phyloP scores from a whole-genome alignment of 2,113 vertebrate species.

The Phycodurus eques region DNA sequence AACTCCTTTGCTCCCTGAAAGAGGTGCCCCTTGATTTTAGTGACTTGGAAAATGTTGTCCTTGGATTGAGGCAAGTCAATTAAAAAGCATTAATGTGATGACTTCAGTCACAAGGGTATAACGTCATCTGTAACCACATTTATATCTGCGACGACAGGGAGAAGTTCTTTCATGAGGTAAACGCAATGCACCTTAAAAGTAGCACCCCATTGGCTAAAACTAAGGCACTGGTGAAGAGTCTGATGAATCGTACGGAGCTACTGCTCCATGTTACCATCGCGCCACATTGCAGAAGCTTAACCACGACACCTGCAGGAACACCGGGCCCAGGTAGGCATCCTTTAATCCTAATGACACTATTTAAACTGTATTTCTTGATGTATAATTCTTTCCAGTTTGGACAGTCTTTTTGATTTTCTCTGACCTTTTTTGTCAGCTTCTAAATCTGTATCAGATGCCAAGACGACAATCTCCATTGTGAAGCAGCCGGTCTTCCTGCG shows the following conservation, averaged over 20 bases:
- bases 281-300: constrained; percentile 89
- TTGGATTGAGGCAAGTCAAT: constrained; percentile 81
- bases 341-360: neutral
- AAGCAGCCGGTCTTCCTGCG: constrained; percentile 95
- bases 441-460: constrained; percentile 89
- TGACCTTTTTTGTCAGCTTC: constrained; percentile 74
- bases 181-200: constrained; percentile 79
- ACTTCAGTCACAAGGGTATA: neutral
- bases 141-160: constrained; percentile 73
- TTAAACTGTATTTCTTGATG: neutral
- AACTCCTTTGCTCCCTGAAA: constrained; percentile 94
- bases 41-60: constrained; percentile 93
- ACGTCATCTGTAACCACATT: constrained; percentile 12
- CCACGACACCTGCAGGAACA: constrained; percentile 86
- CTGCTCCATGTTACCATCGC: constrained; percentile 94
- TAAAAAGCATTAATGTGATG: neutral
- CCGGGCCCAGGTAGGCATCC: constrained; percentile 82
- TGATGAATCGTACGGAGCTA: constrained; percentile 95
- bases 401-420: neutral
- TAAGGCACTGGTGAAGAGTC: constrained; percentile 87
- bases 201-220: constrained; percentile 85
- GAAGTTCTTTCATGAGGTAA: constrained; percentile 95
- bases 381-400: neutral
- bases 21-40: constrained; percentile 91
- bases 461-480: constrained; percentile 81